A percentile compares a stretch with the other conserved stretches of the same genome.
phyloP scores from a whole-genome alignment of 2,888 invertebrate genomes.

The Drosophila limbata region DNA sequence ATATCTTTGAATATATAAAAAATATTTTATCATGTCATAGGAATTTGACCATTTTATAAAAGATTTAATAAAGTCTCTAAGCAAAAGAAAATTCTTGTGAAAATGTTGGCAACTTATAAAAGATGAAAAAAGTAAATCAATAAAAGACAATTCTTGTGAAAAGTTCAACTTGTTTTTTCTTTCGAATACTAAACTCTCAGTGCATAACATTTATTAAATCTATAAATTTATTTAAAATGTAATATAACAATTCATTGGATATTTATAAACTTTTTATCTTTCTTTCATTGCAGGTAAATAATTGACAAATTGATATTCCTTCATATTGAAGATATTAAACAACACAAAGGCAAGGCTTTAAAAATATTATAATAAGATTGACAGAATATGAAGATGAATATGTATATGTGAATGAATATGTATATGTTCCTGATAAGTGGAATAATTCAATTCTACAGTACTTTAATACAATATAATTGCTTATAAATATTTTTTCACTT shows the following conservation, averaged over 20 bases:
- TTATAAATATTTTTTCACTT: neutral
- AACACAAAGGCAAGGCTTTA: neutral
- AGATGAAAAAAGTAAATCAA: neutral
- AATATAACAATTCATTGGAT: neutral
- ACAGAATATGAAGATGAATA: no score
- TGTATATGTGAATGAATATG: no score
- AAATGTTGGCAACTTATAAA: neutral
- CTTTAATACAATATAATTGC: neutral
- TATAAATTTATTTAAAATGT: neutral
- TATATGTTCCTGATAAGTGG: no score
- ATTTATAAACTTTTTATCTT: slow-evolving; percentile 1
- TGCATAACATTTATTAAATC: neutral
- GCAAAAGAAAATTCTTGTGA: no score
- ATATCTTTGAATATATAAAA: neutral
- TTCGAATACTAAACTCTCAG: neutral
- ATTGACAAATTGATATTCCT: slow-evolving; percentile 25
- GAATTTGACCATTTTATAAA: neutral
- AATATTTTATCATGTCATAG: no score
- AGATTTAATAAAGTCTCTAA: no score
- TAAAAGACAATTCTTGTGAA: neutral
- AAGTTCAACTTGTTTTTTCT: neutral
- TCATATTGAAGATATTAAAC: slow-evolving; percentile 5
- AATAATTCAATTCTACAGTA: neutral
- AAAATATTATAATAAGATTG: neutral
- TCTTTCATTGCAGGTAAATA: slow-evolving; percentile 46